Base-by-base conservation (phyloP, 2,113 vertebrate species). In the Acanthisitta chloris region DNA sequence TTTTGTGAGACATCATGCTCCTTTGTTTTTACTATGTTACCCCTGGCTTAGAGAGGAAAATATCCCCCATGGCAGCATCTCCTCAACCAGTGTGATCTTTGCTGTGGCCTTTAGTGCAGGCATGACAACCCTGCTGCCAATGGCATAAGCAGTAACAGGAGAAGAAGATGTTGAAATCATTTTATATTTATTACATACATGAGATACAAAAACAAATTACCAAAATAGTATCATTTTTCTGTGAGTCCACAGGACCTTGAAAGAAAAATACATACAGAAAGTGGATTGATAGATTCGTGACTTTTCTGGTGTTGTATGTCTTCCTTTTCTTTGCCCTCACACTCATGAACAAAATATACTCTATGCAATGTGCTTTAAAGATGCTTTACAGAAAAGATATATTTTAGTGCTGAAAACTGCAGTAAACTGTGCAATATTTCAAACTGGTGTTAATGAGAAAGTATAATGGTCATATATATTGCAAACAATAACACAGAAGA, bases 181-280 rank as follows among this genome's bases (percentile, higher is more conserved):
- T 92, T 95, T 96, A 83, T 95, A 94, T 98, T 98, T 98, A 98
- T 98, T 98, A 97, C 97, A 95, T 97, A 98, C 70, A 97, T 65
- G 92, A 97, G 95, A 98, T 98, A 98, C 85, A 98, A 98, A 98
- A 98, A 92, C 92, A 96, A 97, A 96, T 98, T 96, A 97, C 94
- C 94, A 98, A 97, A 97, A 97, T 95, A 97, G 82, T 90, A 96
- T 97, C 55, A 45, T 69, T 94, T 97, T 78, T 88, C 91, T 96
- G 92, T 90, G 96, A 98, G 97, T 98, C 98, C 98, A 97, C 96
- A 97, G 97, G 97, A 98, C 97, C 94, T 97, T 94, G 97, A 97
- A 95, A 94, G 92, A 97, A 96, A 94, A 96, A 96, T 91, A 97
- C 57, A 90, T 91, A 97, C 3, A 10, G 92, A 90, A 97, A 93